Conservation (phyloP, 2,888 invertebrate genomes). For the Lithophane semibrunnea region DNA sequence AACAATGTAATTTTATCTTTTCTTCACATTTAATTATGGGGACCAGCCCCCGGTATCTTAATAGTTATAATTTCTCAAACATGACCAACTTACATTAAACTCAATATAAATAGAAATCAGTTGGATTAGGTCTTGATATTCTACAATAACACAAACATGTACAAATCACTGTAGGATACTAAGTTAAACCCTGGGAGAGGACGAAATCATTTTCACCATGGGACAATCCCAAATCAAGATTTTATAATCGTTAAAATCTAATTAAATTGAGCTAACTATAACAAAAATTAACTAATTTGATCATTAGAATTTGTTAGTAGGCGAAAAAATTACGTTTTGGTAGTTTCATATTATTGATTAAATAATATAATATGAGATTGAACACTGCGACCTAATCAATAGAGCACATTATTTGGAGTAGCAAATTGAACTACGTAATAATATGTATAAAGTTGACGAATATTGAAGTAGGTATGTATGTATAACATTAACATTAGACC, state of each 20-base stretch:
- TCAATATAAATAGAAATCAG: slow-evolving; percentile 68
- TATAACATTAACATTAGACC: slow-evolving; percentile 81
- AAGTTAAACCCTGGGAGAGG: slow-evolving; percentile 24
- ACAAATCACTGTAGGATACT: slow-evolving; percentile 27
- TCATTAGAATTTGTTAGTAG: slow-evolving; percentile 78
- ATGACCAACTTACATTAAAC: slow-evolving; percentile 71
- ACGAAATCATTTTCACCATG: slow-evolving; percentile 16
- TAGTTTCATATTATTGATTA: slow-evolving; percentile 69
- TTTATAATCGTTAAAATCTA: slow-evolving; percentile 57
- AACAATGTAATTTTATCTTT: slow-evolving; percentile 80
- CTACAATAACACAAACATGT: slow-evolving; percentile 51
- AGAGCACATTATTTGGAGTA: slow-evolving; percentile 70
- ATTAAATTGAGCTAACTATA: slow-evolving; percentile 68
- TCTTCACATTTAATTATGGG: slow-evolving; percentile 80
- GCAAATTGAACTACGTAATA: slow-evolving; percentile 65
- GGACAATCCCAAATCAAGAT: slow-evolving; percentile 47
- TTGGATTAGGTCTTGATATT: slow-evolving; percentile 70
- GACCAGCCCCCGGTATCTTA: slow-evolving; percentile 86
- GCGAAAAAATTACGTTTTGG: slow-evolving; percentile 74
- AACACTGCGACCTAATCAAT: slow-evolving; percentile 79
- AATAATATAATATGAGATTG: slow-evolving; percentile 82
- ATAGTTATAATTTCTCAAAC: slow-evolving; percentile 77
- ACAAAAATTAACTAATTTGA: slow-evolving; percentile 71
- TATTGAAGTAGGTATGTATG: slow-evolving; percentile 68
- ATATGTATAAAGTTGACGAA: slow-evolving; percentile 68